Base-by-base conservation (phyloP, 1,140 invertebrate genomes). In the Drosophila tsacasi region DNA sequence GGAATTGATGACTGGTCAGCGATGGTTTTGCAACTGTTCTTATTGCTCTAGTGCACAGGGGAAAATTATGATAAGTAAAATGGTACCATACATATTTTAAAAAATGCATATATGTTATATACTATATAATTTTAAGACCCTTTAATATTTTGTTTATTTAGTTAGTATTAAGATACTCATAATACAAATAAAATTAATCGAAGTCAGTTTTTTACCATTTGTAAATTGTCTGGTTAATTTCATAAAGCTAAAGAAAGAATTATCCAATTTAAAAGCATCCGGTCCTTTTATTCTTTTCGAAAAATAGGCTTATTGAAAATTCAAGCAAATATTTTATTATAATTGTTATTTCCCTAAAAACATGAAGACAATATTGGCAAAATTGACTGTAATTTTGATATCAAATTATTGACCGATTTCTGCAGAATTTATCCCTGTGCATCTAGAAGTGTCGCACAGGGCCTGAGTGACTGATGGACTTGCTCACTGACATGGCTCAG, bases 1-100 rank as follows among this genome's bases (percentile, higher is more conserved):
- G 59, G 87, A 86, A 91, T 91, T 83, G 80, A 71, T 86, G 87
- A 83, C 77, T 84, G 84, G 84, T 69, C 84, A 81, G 61, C 67
- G 69, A 52, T 75, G 60, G 75, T 74, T 65, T 65, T 67, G 76
- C 75, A 25, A 67, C 68, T 64, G 63, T 75, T 83, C 55, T 50
- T 71, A 68, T 71, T 68, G 35, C 23, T 39, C 23, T 55, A 17
- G 25, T 49, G 30, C 47, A 67, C 46, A 19, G 37, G 8, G 23
- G 27, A 27, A 69, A 66, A 52, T 19, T 52, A 35, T 2, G 3
- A 17, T 49, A 37, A 19, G 12, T 4, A 15, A 10, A 32, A 25
- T 49, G 9, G 1, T 12, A n/a, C 4, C 27, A 1, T 17, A 1
- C 0, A 12, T 25, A 25, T 27, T 1, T 6, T 17, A 4, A 8